Evolutionary conservation across 2,113 vertebrate species (phyloP).

Genomic region (Rhinogobius similis): DNA sequence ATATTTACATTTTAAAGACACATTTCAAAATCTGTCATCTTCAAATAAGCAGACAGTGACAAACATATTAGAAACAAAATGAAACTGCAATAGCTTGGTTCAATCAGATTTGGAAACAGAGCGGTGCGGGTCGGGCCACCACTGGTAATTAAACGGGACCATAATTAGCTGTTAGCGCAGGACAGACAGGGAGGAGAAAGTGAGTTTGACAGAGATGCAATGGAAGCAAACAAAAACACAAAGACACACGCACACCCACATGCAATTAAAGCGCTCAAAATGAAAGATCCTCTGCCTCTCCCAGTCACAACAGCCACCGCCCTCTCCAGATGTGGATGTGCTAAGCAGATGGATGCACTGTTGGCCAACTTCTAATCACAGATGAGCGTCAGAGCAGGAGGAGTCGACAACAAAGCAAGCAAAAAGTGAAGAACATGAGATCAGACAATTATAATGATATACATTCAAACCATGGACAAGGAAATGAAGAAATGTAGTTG

Average conservation of each 20-base stretch:
- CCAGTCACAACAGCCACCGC: constrained; percentile 46
- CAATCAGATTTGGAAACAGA: constrained; percentile 69
- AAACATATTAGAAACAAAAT: constrained; percentile 69
- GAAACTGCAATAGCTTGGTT: constrained; percentile 68
- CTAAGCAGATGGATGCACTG: constrained; percentile 57
- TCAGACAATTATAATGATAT: constrained; percentile 19
- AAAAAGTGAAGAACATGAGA: constrained; percentile 5
- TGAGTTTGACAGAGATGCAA: constrained; percentile 27
- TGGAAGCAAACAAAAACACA: constrained; percentile 44
- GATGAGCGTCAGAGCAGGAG: constrained; percentile 19
- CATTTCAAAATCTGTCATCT: constrained; percentile 72
- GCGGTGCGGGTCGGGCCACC: constrained; percentile 51
- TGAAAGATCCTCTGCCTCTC: constrained; percentile 16
- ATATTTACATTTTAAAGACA: constrained; percentile 56
- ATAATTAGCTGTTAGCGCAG: constrained; percentile 69
- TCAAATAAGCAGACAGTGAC: constrained; percentile 69
- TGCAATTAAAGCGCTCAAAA: constrained; percentile 37
- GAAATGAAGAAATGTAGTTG: not conserved
- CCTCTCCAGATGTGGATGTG: constrained; percentile 58
- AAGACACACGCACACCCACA: constrained; percentile 27
- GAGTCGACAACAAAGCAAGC: constrained; percentile 2
- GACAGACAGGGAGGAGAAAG: constrained; percentile 23
- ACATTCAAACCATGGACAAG: constrained; percentile 2
- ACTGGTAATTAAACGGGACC: constrained; percentile 74
- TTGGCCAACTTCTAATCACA: constrained; percentile 56